phyloP scores from a whole-genome alignment of 2,113 vertebrate genomes.

The Leucopsar rothschildi region DNA sequence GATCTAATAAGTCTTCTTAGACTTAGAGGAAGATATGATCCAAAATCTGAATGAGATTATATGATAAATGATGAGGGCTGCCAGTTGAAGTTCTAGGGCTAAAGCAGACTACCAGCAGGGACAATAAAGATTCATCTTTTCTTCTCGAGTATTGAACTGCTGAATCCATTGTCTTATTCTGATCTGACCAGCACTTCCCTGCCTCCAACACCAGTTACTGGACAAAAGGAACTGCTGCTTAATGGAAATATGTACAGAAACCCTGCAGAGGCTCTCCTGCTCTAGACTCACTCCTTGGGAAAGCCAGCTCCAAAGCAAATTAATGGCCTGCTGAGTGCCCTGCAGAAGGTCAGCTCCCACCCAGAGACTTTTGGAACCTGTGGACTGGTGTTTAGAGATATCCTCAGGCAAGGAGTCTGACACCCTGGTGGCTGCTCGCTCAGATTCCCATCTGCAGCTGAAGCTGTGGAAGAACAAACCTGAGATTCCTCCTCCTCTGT shows the following conservation, averaged over 20 bases:
- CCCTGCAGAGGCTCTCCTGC: background rate
- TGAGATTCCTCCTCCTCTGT: background rate
- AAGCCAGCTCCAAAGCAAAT: background rate
- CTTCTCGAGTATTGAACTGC: background rate
- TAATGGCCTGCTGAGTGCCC: background rate
- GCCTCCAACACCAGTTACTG: background rate
- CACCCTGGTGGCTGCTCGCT: accelerated
- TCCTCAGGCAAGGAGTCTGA: background rate
- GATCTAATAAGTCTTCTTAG: background rate
- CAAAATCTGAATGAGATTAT: background rate
- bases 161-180: background rate
- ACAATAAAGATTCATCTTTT: background rate
- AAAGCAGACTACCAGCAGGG: background rate
- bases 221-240: background rate
- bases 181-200: background rate
- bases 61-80: background rate
- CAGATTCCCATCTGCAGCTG: background rate
- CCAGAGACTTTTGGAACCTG: background rate
- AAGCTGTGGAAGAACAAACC: background rate
- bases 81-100: background rate
- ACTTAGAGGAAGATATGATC: background rate
- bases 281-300: background rate
- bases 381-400: background rate
- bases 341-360: background rate
- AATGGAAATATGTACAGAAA: background rate